phyloP scores from a whole-genome alignment of 2,888 invertebrate genomes.

The Hypercompe scribonia region DNA sequence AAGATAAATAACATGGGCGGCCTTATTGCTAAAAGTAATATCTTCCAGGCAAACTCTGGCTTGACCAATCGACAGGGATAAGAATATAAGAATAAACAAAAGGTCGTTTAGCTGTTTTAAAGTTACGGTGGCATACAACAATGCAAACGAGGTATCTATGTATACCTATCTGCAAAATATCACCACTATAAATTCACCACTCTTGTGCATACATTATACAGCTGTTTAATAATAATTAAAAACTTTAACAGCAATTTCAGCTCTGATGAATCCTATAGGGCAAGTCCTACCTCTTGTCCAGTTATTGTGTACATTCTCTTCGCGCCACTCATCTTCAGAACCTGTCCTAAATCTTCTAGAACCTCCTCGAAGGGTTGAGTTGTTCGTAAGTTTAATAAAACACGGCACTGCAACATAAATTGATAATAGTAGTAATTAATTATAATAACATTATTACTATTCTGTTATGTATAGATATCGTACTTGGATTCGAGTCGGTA shows the following conservation, averaged over 20 bases:
- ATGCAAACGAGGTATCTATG: too few species aligned
- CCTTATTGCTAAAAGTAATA: too few species aligned
- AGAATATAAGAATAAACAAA: too few species aligned
- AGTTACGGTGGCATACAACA: too few species aligned
- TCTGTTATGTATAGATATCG: too few species aligned
- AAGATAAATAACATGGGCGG: too few species aligned
- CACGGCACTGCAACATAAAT: conserved; percentile 90
- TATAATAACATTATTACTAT: too few species aligned
- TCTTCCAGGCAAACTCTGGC: too few species aligned
- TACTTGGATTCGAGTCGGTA: too few species aligned
- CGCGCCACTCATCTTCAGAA: conserved; percentile 96
- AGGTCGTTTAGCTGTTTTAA: too few species aligned
- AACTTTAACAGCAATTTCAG: not conserved
- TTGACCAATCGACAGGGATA: too few species aligned
- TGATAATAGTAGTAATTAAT: not conserved
- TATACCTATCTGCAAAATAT: not conserved
- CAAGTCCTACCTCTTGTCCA: conserved; percentile 92
- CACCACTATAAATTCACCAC: not conserved
- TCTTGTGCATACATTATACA: not conserved
- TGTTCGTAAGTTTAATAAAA: conserved; percentile 95
- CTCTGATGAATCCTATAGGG: not conserved
- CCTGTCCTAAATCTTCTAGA: conserved; percentile 96
- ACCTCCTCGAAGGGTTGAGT: conserved; percentile 98
- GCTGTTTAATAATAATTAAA: not conserved
- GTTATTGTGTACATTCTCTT: conserved; percentile 96